Percentiles rank a stretch among this genome's conserved stretches.
Conservation (phyloP, 2,113 vertebrate species). For the Gopherus flavomarginatus region DNA sequence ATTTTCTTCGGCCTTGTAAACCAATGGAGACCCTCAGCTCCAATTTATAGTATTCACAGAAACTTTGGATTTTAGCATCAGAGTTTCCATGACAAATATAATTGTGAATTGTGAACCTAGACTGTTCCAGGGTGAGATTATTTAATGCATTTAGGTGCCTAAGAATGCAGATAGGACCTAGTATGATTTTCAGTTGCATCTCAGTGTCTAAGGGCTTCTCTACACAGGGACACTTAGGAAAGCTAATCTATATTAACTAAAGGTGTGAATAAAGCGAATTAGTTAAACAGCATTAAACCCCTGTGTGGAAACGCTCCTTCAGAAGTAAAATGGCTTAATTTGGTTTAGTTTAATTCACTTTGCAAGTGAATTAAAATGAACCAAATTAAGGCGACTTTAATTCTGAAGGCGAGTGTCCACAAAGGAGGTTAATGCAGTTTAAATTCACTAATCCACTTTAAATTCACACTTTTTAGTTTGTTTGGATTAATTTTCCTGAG, state of each 20-base stretch:
- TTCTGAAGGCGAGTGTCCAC: not conserved
- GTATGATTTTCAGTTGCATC: not conserved
- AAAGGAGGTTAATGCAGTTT: not conserved
- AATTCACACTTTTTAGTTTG: not conserved
- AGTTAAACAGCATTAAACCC: too few relatives aligned
- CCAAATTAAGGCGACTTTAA: not conserved
- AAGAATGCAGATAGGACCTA: not conserved
- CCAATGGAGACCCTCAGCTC: not conserved
- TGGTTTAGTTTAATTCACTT: not conserved
- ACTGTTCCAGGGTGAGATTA: not conserved
- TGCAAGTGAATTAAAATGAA: too few relatives aligned
- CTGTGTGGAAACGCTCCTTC: too few relatives aligned
- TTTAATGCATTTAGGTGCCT: not conserved
- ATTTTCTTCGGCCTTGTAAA: not conserved
- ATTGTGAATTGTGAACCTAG: not conserved
- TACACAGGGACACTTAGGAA: too few relatives aligned
- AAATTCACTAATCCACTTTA: not conserved
- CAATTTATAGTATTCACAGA: not conserved
- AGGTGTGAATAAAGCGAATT: too few relatives aligned
- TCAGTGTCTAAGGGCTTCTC: not conserved
- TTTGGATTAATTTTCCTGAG: not conserved
- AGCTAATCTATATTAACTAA: too few relatives aligned
- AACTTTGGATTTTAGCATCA: not conserved
- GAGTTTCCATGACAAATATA: not conserved
- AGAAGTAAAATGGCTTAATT: too few relatives aligned